These are phyloP conservation scores for Holocentrus rufus DNA, from an alignment of 2,797 vertebrate species.

Conservation along the genomic window DNA sequence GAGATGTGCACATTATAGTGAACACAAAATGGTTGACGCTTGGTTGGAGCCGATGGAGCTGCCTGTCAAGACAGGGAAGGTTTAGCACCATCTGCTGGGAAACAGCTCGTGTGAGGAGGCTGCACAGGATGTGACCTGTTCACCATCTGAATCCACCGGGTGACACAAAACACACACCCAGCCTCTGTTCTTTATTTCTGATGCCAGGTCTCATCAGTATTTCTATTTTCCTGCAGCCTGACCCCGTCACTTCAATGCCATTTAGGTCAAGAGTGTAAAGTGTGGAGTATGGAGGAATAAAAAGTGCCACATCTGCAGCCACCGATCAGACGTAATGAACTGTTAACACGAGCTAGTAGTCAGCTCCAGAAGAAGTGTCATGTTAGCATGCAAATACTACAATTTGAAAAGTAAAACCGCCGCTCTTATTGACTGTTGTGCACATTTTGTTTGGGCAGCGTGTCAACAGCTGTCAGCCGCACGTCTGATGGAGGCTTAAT, in stretches of 20 bases:
- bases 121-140: neutral
- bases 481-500: too few relatives aligned
- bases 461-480: too few relatives aligned
- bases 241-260: neutral
- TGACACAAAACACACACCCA: neutral
- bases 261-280: neutral
- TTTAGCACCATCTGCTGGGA: constrained; percentile 56
- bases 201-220: too few relatives aligned
- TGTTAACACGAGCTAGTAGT: too few relatives aligned
- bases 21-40: constrained; percentile 33
- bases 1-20: neutral
- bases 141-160: neutral
- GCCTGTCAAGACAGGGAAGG: constrained; percentile 19
- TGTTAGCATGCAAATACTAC: too few relatives aligned
- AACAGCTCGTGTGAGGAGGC: neutral
- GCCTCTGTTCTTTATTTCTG: neutral
- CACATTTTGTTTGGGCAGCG: too few relatives aligned
- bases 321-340: too few relatives aligned
- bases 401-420: too few relatives aligned
- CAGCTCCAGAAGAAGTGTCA: too few relatives aligned
- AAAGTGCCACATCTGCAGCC: neutral
- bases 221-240: neutral
- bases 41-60: constrained; percentile 9
- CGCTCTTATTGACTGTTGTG: too few relatives aligned
- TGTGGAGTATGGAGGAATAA: too few relatives aligned